Evolutionary conservation across 2,888 invertebrate genomes (phyloP).

Genomic region (Megaustenia siamemsis): DNA sequence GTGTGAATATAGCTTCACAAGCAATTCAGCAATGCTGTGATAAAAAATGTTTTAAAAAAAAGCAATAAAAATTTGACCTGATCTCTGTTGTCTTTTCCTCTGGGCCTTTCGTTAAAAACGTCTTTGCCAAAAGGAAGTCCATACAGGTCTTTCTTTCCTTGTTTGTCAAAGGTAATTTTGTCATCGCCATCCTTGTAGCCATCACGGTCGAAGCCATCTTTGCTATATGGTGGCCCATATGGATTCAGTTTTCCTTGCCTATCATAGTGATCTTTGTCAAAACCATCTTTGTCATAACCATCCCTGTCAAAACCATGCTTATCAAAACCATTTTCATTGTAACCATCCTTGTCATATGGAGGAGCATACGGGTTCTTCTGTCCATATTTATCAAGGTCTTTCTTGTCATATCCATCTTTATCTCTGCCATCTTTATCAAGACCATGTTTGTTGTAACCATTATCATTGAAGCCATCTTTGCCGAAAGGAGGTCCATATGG

Average conservation of each 20-base stretch:
- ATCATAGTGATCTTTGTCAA: not conserved
- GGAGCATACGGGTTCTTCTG: constrained; percentile 13
- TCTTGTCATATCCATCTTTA: constrained; percentile 49
- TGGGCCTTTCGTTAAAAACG: constrained; percentile 1
- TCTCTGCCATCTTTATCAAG: constrained; percentile 55
- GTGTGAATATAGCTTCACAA: not conserved
- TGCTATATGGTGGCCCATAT: no score
- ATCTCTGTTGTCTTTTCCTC: constrained; percentile 6
- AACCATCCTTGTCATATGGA: constrained; percentile 9
- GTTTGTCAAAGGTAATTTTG: constrained; percentile 14
- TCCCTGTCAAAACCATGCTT: constrained; percentile 14
- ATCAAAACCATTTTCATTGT: constrained; percentile 7
- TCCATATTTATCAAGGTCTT: constrained; percentile 14
- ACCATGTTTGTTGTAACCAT: constrained; percentile 29
- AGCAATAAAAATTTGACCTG: constrained; percentile 23
- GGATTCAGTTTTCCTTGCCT: not conserved
- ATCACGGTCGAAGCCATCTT: constrained; percentile 20
- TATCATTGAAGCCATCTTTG: constrained; percentile 42
- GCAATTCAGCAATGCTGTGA: constrained; percentile 1
- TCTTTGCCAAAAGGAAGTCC: constrained; percentile 16
- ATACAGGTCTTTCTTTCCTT: constrained; percentile 13
- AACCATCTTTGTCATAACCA: constrained; percentile 15
- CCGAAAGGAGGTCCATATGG: constrained; percentile 27
- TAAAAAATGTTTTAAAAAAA: constrained; percentile 28
- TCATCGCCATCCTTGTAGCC: constrained; percentile 13